These are phyloP conservation scores for Ophonus ardosiacus DNA, from an alignment of 2,888 invertebrate species.

Conservation along the genomic window DNA sequence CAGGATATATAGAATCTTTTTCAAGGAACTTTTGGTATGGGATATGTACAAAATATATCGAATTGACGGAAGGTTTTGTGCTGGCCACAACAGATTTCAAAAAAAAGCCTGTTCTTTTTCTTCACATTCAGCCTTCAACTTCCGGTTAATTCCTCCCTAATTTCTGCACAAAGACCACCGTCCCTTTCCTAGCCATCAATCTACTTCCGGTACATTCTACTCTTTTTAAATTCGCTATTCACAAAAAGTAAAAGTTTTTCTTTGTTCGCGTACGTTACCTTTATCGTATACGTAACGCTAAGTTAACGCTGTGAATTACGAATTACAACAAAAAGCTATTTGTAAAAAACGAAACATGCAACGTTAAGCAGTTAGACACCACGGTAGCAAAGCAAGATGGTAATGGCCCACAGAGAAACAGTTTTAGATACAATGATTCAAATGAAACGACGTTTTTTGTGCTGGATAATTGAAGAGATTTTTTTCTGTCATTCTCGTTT, in stretches of 20 bases:
- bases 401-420: conserved; percentile 31
- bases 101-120: not conserved
- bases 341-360: conserved; percentile 16
- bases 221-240: conserved; percentile 3
- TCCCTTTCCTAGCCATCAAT: not conserved
- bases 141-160: not conserved
- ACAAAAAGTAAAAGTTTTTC: conserved; percentile 40
- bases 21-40: too few species aligned
- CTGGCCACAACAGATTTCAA: too few species aligned
- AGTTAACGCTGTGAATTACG: not conserved
- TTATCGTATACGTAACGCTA: not conserved
- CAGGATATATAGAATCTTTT: too few species aligned
- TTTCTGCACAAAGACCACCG: not conserved
- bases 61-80: too few species aligned
- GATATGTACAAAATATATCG: too few species aligned
- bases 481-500: conserved; percentile 38
- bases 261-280: not conserved
- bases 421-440: conserved; percentile 43
- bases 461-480: conserved; percentile 36
- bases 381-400: not conserved
- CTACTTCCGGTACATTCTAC: conserved; percentile 7
- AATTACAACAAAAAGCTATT: not conserved
- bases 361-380: not conserved
- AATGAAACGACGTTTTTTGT: conserved; percentile 34
- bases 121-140: not conserved